phyloP scores from a whole-genome alignment of 2,113 vertebrate genomes.

The Gnathochromis pfefferi region DNA sequence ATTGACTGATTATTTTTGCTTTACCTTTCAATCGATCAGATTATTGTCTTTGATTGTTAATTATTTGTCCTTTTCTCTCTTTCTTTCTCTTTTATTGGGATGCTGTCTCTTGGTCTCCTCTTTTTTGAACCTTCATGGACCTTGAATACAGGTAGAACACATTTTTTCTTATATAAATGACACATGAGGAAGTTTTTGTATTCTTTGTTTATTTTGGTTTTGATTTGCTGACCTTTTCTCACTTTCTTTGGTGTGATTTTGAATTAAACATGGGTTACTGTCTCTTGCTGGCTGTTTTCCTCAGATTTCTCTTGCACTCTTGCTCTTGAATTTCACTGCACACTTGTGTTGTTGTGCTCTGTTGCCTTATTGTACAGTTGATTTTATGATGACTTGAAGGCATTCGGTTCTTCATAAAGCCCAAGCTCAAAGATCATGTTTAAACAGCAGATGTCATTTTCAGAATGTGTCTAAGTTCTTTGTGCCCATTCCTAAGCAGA shows the following conservation, averaged over 20 bases:
- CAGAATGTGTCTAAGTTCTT: background rate
- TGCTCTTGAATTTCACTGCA: background rate
- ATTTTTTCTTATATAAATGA: background rate
- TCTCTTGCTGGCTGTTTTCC: background rate
- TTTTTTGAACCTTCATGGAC: background rate
- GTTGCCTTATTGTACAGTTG: background rate
- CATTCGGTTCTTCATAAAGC: background rate
- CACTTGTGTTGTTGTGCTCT: background rate
- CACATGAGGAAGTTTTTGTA: background rate
- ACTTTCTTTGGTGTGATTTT: background rate
- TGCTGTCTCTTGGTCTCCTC: background rate
- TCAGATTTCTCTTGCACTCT: background rate
- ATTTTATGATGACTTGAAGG: background rate
- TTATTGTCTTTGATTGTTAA: background rate
- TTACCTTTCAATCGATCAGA: fast-evolving
- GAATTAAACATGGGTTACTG: background rate
- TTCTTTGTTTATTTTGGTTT: background rate
- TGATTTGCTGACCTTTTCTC: background rate
- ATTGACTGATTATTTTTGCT: background rate
- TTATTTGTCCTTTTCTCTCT: background rate
- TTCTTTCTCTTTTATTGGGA: background rate
- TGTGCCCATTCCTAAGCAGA: background rate
- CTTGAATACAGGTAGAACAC: background rate
- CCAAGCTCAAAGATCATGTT: background rate
- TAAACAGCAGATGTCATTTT: background rate